These are phyloP conservation scores for Rhabdornis inornatus DNA, from an alignment of 2,113 vertebrate species.

Conservation along the genomic window DNA sequence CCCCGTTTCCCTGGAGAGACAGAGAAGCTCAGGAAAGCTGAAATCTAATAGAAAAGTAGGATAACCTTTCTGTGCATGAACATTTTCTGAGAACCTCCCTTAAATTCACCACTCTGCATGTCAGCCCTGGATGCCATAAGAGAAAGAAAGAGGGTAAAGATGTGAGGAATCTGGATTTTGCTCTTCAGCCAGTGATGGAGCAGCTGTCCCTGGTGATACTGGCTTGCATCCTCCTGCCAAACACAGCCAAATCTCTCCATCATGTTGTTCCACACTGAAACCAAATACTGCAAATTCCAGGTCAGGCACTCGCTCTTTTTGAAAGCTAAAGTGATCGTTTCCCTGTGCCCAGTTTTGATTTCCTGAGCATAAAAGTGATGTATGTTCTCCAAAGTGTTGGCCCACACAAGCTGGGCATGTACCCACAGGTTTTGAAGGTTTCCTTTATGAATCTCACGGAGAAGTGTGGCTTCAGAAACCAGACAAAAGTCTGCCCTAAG, in stretches of 20 bases:
- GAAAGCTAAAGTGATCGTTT: conserved; percentile 17
- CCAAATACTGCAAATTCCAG: background rate
- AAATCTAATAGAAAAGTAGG: background rate
- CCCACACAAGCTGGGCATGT: conserved; percentile 19
- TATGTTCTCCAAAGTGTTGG: background rate
- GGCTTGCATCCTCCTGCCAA: background rate
- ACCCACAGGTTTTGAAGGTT: conserved; percentile 18
- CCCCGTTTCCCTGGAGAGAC: background rate
- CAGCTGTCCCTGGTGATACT: background rate
- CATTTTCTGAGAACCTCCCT: background rate
- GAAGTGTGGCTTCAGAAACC: background rate
- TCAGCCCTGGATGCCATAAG: background rate
- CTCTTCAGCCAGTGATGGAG: rapidly evolving
- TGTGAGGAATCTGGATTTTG: background rate
- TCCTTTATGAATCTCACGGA: background rate
- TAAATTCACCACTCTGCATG: background rate
- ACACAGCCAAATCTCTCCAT: background rate
- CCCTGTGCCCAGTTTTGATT: background rate
- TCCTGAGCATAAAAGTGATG: conserved; percentile 11
- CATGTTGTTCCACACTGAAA: background rate
- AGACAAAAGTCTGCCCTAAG: conserved; percentile 9
- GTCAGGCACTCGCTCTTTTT: background rate
- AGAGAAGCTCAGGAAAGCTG: background rate
- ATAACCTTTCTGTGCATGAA: background rate
- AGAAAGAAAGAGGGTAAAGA: background rate